A percentile compares a stretch with the other conserved stretches of the same genome.
These are phyloP conservation scores for Temnothorax ravouxi DNA, from an alignment of 2,888 invertebrate genomes.

Conservation along the genomic window DNA sequence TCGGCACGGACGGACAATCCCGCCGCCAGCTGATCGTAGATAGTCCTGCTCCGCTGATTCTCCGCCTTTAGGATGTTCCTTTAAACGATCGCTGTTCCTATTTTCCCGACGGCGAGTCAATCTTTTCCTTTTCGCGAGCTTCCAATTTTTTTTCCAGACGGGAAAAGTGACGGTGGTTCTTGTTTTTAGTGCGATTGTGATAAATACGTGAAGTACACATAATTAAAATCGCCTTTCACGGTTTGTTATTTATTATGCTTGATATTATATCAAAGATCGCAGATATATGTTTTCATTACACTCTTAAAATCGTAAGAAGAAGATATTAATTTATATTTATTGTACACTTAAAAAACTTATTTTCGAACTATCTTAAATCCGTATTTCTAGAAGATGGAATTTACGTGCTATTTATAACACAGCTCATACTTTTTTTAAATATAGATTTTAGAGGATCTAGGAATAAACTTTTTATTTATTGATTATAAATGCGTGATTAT, in stretches of 20 bases:
- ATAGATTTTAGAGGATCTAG: not conserved
- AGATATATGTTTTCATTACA: not conserved
- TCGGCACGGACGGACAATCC: constrained; percentile 51
- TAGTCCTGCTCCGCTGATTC: constrained; percentile 44
- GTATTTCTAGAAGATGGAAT: not conserved
- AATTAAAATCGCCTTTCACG: constrained; percentile 5
- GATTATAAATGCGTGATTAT: not conserved
- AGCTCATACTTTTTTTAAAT: not conserved
- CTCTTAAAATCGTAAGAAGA: not conserved
- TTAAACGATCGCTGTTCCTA: constrained; percentile 35
- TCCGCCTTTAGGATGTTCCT: constrained; percentile 48
- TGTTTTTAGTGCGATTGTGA: not conserved
- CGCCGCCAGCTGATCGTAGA: constrained; percentile 44
- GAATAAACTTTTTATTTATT: constrained; percentile 7
- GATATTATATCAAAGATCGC: not conserved
- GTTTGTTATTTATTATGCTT: not conserved
- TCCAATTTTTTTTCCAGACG: not conserved
- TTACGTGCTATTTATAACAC: no score
- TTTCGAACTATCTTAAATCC: not conserved
- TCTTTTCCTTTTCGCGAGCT: not conserved
- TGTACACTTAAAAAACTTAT: not conserved
- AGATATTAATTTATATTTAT: not conserved
- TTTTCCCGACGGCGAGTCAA: constrained; percentile 29
- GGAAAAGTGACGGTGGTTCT: constrained; percentile 9
- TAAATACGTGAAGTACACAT: not conserved